Base-by-base conservation (phyloP, 2,888 invertebrate species). In the Galerucella nymphaeae region DNA sequence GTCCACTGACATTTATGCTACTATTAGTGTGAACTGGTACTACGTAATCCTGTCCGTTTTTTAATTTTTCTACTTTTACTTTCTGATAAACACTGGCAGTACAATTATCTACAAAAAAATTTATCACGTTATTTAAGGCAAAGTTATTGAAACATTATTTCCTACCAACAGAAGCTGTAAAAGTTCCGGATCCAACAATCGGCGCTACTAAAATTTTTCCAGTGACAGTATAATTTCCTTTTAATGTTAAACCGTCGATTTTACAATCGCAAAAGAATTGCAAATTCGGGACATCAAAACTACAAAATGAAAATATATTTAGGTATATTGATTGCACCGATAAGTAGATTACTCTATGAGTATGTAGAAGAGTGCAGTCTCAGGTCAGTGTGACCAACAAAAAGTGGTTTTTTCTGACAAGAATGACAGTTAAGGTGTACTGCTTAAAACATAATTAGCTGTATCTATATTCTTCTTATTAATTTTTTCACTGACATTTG, bases 161-260 rank as follows among this genome's bases (percentile, higher is more conserved):
- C 75, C 64, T 72, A 83, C 83, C 81, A 59, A 83, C 79, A 61
- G 77, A 73, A 9, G 82, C 82, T 14, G 65, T 72, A 59, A 83
- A 83, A 57, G 65, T 79, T 20, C 83, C 83, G 16, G 69, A 73
- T 42, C 83, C 83, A 71, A 77, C 77, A 48, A 83, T 82, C 0
- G 83, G 83, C 11, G 82, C 83, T 2, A 85, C 69, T n/a, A 85
- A 73, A 59, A 85, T 78, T 73, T 79, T 80, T 20, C 85, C 85
- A 30, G 71, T 79, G 0, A 85, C 79, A n/a, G 76, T 80, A 67
- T 84, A 84, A 53, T 80, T 76, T 1, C 83, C 84, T 55, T 77
- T 77, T 53, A 85, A 62, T 4, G 67, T 55, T 55, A 84, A 55
- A 11, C 72, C 38, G 8, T 77, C 70, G n/a, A 83, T 75, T 9